A percentile compares a stretch with the other conserved stretches of the same genome.
Evolutionary conservation across 2,888 invertebrate species (phyloP).

Genomic region (Perithous albicinctus): DNA sequence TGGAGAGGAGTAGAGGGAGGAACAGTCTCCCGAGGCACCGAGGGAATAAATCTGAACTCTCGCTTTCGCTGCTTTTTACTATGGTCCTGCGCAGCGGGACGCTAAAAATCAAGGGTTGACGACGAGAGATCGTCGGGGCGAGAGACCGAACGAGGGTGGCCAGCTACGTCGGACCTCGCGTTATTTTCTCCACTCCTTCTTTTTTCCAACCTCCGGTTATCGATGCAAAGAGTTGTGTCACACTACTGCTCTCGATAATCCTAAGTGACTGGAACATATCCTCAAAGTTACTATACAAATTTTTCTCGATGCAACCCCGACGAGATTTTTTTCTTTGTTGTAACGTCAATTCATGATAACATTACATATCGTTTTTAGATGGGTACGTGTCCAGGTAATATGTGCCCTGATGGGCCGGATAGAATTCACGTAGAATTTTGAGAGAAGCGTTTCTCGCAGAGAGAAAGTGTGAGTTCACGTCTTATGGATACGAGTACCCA

Average conservation of each 20-base stretch:
- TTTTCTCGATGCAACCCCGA: neutral
- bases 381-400: neutral
- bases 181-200: conserved; percentile 51
- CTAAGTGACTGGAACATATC: conserved; percentile 34
- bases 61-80: conserved; percentile 75
- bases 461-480: conserved; percentile 71
- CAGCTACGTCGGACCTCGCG: conserved; percentile 46
- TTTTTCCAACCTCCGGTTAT: conserved; percentile 57
- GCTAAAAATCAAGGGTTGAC: conserved; percentile 81
- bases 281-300: conserved; percentile 25
- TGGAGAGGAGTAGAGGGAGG: conserved; percentile 56
- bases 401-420: neutral
- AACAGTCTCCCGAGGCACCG: conserved; percentile 81
- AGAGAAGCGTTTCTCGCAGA: neutral
- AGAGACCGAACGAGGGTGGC: conserved; percentile 57
- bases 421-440: conserved; percentile 13
- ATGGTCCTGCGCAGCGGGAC: conserved; percentile 76
- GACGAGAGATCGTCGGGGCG: conserved; percentile 72
- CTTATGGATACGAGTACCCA: conserved; percentile 78
- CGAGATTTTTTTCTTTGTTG: neutral
- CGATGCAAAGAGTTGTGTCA: conserved; percentile 19
- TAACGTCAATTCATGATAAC: neutral
- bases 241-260: conserved; percentile 13
- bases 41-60: conserved; percentile 83
- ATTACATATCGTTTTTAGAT: neutral